These are phyloP conservation scores for Drosophila lutescens DNA, from an alignment of 2,888 invertebrate genomes.

Conservation along the genomic window DNA sequence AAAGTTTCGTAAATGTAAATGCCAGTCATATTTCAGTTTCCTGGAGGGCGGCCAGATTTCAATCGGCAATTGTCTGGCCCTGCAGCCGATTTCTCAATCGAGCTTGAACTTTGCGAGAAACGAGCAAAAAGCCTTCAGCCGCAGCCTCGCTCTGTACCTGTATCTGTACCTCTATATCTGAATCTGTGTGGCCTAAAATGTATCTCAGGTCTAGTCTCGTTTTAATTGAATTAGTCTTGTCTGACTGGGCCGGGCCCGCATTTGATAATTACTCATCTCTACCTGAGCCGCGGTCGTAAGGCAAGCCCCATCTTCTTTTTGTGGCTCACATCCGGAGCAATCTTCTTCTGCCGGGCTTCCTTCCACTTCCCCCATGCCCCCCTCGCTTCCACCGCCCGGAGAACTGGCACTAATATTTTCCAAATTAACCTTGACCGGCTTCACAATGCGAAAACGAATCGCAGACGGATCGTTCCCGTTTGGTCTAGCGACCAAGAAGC, in stretches of 20 bases:
- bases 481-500: slow-evolving; percentile 41
- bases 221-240: slow-evolving; percentile 64
- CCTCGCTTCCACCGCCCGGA: not conserved
- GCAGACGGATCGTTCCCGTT: slow-evolving; percentile 63
- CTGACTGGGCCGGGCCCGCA: slow-evolving; percentile 43
- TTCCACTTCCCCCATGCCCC: slow-evolving; percentile 7
- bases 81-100: slow-evolving; percentile 64
- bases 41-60: slow-evolving; percentile 42
- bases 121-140: slow-evolving; percentile 37
- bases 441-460: slow-evolving; percentile 64
- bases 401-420: slow-evolving; percentile 67
- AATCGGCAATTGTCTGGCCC: slow-evolving; percentile 60
- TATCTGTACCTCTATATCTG: slow-evolving; percentile 2
- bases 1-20: slow-evolving; percentile 76
- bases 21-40: slow-evolving; percentile 74
- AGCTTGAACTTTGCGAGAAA: slow-evolving; percentile 45
- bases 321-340: slow-evolving; percentile 76
- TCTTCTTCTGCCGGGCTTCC: slow-evolving; percentile 48
- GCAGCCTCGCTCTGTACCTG: slow-evolving; percentile 22
- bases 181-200: not conserved
- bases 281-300: slow-evolving; percentile 43
- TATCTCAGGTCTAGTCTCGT: slow-evolving; percentile 36
- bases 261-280: slow-evolving; percentile 42
- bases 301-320: slow-evolving; percentile 50
- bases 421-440: slow-evolving; percentile 82